Base-by-base conservation (phyloP, 2,797 vertebrate species). In the Helicolenus hilgendorfi region DNA sequence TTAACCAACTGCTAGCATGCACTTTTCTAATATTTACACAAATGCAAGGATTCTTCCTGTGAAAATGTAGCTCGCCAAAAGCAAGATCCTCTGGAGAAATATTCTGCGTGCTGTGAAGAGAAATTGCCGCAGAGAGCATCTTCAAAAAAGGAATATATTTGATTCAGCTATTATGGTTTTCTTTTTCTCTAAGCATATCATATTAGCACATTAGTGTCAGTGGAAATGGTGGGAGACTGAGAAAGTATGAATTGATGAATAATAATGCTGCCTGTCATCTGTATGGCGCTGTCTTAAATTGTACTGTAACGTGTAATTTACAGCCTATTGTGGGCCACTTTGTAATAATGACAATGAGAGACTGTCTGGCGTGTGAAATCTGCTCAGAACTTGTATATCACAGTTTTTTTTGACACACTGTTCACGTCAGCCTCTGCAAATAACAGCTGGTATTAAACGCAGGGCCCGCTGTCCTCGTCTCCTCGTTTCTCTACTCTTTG, bases 301-400 rank as follows among this genome's bases (percentile, higher is more conserved):
- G 77, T 45, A 77, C 79, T 33, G 75, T 72, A 93, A 87, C 24
- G n/a, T 91, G 83, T 88, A 89, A 93, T 93, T 93, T 86, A 90
- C 35, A 76, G 88, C 79, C 78, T 69, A 70, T 92, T 83, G 80
- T 87, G 1, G 36, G 14, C 64, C 79, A 83, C 86, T 91, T 91
- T 78, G 33, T 72, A 72, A 79, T 64, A 31, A 89, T 53, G 87
- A 84, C 89, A 88, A 67, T 67, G 82, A 89, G 70, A 88, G 64
- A 86, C 55, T 58, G 82, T 72, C 80, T 82, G 76, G 22, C 27
- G 15, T 78, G 73, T 87, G 87, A 85, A 85, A 89, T 82, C 49
- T 41, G 63, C 77, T 91, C 71, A n/a, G 79, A 81, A 85, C 85
- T 73, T 79, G 58, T 71, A 7, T n/a, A 68, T 84, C 69, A 22